Percentiles rank a stretch among this genome's conserved stretches.
Conservation (phyloP, 2,797 vertebrate genomes). For the Chelonia mydas region DNA sequence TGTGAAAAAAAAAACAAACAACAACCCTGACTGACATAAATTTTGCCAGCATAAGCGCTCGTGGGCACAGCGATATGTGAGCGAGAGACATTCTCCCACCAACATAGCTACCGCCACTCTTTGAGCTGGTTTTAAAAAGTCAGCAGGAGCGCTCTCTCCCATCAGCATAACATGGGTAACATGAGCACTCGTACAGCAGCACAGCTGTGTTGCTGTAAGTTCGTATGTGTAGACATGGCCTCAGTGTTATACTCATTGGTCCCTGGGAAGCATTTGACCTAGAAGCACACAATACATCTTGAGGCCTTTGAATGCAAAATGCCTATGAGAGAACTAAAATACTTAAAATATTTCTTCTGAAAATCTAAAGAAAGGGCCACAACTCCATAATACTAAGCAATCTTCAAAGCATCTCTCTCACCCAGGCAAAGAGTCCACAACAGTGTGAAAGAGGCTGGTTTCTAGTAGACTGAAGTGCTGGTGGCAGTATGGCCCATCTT, state of each 20-base stretch:
- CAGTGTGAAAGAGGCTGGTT: neutral
- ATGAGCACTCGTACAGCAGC: no score
- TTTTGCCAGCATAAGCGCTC: no score
- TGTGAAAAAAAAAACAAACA: no score
- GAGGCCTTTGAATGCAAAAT: rapidly evolving
- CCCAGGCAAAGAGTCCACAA: neutral
- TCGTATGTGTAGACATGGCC: no score
- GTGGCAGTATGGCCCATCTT: neutral
- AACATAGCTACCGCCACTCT: no score
- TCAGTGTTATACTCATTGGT: rapidly evolving
- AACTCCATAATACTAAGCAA: neutral
- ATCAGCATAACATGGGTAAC: no score
- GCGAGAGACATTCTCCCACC: no score
- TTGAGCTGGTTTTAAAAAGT: no score
- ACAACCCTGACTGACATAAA: no score
- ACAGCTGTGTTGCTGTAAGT: no score
- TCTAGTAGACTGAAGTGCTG: rapidly evolving
- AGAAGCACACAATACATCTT: neutral
- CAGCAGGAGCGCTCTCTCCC: no score
- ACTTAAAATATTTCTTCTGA: neutral
- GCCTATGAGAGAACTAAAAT: neutral
- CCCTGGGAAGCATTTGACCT: neutral
- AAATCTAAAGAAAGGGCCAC: neutral
- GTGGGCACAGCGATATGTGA: no score
- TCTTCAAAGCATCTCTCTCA: neutral